These are phyloP conservation scores for Lydus trimaculatus DNA, from an alignment of 2,888 invertebrate genomes.

Conservation along the genomic window DNA sequence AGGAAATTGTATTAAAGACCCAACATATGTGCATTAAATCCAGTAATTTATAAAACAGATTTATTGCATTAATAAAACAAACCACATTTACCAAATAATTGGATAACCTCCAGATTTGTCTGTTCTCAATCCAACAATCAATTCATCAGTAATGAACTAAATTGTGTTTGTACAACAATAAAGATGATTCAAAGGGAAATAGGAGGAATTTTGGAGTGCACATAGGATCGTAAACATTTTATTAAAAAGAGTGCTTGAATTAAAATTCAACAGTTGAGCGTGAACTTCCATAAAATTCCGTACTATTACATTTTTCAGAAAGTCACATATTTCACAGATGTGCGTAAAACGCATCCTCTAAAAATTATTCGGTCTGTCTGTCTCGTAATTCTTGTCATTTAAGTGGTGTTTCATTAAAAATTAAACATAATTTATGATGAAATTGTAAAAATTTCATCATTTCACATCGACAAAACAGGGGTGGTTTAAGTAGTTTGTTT, in stretches of 20 bases:
- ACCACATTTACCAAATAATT: conserved; percentile 4
- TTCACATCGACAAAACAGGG: too few relatives aligned
- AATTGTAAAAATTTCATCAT: too few relatives aligned
- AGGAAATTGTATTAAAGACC: neutral
- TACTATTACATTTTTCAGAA: neutral
- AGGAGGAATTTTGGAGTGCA: too few relatives aligned
- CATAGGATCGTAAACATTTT: neutral
- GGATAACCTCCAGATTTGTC: neutral
- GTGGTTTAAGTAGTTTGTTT: too few relatives aligned
- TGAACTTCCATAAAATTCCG: neutral
- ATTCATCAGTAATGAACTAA: too few relatives aligned
- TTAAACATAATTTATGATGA: too few relatives aligned
- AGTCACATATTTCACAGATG: neutral
- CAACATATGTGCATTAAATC: neutral
- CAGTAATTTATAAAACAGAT: conserved; percentile 8
- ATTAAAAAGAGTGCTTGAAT: neutral
- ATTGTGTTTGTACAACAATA: too few relatives aligned
- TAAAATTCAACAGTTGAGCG: neutral
- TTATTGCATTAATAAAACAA: conserved; percentile 8
- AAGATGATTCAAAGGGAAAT: too few relatives aligned
- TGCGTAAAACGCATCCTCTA: neutral
- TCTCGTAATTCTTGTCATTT: neutral
- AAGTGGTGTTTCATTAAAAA: too few relatives aligned
- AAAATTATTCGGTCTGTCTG: neutral
- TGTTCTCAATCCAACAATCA: neutral